These are phyloP conservation scores for Diadophis punctatus DNA, from an alignment of 2,113 vertebrate species.

Conservation along the genomic window DNA sequence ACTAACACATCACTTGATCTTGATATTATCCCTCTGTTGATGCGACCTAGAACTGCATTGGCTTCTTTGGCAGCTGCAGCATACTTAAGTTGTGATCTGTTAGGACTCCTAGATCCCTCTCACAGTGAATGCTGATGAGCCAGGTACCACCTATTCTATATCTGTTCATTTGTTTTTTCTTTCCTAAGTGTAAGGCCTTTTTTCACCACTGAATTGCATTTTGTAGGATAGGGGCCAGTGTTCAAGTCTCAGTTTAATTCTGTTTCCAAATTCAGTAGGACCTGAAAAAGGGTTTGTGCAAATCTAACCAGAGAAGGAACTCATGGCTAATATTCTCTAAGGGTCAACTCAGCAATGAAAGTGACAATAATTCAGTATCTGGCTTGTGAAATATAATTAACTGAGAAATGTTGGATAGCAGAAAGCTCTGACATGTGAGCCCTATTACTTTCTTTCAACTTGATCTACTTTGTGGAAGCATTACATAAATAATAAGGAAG, in stretches of 20 bases:
- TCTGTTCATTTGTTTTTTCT: neutral
- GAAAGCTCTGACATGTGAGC: neutral
- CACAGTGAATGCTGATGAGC: neutral
- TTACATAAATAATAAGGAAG: neutral
- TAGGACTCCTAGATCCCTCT: neutral
- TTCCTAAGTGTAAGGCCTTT: neutral
- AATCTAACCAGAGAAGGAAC: neutral
- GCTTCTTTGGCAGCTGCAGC: neutral
- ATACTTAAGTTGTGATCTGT: neutral
- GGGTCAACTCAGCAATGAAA: neutral
- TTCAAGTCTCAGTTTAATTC: neutral
- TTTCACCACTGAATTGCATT: neutral
- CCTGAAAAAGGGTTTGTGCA: neutral
- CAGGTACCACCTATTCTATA: neutral
- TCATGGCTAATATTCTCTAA: neutral
- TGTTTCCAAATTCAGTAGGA: neutral
- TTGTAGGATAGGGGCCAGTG: neutral
- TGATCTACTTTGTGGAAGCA: neutral
- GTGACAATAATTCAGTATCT: neutral
- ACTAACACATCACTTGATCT: neutral
- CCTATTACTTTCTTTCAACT: neutral
- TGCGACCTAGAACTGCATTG: neutral
- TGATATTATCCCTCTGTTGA: neutral
- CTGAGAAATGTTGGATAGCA: neutral
- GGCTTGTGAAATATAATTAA: neutral